Evolutionary conservation across 2,113 vertebrate species (phyloP), one percentile per base, ranked within the genome.

Genomic region (Chloropsis hardwickii): DNA sequence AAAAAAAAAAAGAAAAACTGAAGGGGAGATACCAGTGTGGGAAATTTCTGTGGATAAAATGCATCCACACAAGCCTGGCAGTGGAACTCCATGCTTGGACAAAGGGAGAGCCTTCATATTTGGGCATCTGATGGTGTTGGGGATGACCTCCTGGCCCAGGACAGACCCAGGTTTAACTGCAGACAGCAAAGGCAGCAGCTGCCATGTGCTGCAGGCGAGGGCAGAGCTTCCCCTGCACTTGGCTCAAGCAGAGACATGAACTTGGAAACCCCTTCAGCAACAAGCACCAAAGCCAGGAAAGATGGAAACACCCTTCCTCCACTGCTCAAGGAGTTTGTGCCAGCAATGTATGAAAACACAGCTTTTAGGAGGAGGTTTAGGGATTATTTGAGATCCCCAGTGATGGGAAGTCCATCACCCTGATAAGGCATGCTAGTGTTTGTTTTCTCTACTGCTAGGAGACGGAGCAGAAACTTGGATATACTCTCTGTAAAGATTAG

Each of bases 381-480:
- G 81, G 70, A 54, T 81, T 92, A 37, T 70, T 88, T 92, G 56
- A 81, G 81, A 81, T 89, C 35, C 47, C 22, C 0, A 84, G 60
- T 74, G 89, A 74, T 70, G 67, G 67, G 80, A 92, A 88, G 81
- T 83, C 60, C 56, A 39, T 84, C 81, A 14, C 15, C 11, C 51
- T 64, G 56, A 56, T 91, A 90, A 94, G 45, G 40, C 4, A 0
- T 87, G 70, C 66, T 79, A 85, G 66, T 39, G 50, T 92, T 95
- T 96, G 88, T 85, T 94, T 93, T 88, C 35, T 72, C 74, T 22
- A 27, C 79, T 95, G 88, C 95, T 92, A 82, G 74, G 88, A 94
- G 72, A 90, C 25, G 0, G 82, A 81, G 69, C 48, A 85, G 78
- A 58, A 16, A 16, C 16, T 91, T 65, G 47, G 51, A 56, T 40